These are phyloP conservation scores for Pelodytes ibericus DNA, from an alignment of 2,797 vertebrate genomes.

Conservation along the genomic window DNA sequence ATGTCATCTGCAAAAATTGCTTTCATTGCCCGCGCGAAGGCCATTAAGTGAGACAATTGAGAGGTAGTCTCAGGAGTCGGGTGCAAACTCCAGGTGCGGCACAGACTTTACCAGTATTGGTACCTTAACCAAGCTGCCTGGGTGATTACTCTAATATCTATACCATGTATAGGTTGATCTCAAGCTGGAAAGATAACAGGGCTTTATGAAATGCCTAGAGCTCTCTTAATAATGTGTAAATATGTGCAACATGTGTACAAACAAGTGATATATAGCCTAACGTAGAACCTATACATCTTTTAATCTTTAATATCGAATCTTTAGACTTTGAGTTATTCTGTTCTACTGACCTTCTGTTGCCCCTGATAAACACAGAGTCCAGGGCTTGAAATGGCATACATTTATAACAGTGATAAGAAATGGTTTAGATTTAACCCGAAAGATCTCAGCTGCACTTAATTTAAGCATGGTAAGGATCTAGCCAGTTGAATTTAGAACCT, in stretches of 20 bases:
- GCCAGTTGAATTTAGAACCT: too few species aligned
- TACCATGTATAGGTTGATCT: background rate
- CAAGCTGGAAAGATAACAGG: background rate
- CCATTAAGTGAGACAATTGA: background rate
- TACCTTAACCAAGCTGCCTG: background rate
- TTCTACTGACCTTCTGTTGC: conserved; percentile 37
- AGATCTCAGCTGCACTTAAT: too few species aligned
- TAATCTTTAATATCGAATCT: conserved; percentile 28
- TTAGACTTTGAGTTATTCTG: conserved; percentile 31
- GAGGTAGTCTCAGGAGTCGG: background rate
- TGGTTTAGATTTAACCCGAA: background rate
- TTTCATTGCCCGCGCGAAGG: background rate
- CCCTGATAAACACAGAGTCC: conserved; percentile 20
- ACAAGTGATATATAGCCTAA: conserved; percentile 3
- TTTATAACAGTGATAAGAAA: background rate
- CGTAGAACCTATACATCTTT: background rate
- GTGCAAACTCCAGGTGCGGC: background rate
- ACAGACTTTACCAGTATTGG: background rate
- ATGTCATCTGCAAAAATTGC: background rate
- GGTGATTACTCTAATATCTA: background rate
- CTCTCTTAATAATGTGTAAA: background rate
- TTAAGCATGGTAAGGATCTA: too few species aligned
- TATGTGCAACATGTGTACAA: background rate
- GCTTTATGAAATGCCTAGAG: background rate
- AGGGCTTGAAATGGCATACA: conserved; percentile 17